Evolutionary conservation across 2,797 vertebrate genomes (phyloP), one percentile per base, ranked within the genome.

Genomic region (Aphelocoma californica): DNA sequence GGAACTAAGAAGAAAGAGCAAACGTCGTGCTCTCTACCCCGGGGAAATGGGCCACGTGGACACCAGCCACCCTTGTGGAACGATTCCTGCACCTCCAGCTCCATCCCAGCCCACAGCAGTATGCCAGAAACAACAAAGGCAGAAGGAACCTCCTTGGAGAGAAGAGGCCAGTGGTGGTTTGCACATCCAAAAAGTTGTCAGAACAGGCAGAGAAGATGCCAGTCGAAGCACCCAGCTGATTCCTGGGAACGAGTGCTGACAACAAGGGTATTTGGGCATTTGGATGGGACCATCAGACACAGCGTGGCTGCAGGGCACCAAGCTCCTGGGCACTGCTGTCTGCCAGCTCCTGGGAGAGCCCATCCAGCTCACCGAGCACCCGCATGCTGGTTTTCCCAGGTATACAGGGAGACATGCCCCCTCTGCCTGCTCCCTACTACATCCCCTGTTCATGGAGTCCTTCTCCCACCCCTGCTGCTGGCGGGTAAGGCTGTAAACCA

Each of bases 61-160:
- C 2, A 2, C 18, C 8, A 15, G 58, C 7, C 8, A 28, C 31
- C n/a, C 32, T n/a, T 0, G 0, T 0, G 3, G 18, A 18, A 24
- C 0, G 5, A 25, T 8, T 31, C 62, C 50, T 4, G 28, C 12
- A 6, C 7, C 34, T 36, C 53, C 56, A 45, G 70, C 28, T 38
- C 16, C 12, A 12, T 12, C 20, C 24, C 7, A 8, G 26, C 34
- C 45, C 5, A 3, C 15, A 2, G 18, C 36, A 25, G 31, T 1
- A 1, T 2, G 34, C 36, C 2, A 18, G 23, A 34, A 45, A 32
- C 0, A 3, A 57, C 26, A 62, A 45, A 72, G 51, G 44, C n/a
- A 28, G 32, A 44, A 72, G 40, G 34, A 61, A 69, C 9, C 17
- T 57, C 13, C 15, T 5, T 0, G 0, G 20, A 72, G 26, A 58